These are phyloP conservation scores for Gymnocheta viridis DNA, from an alignment of 2,888 invertebrate species.

Conservation along the genomic window DNA sequence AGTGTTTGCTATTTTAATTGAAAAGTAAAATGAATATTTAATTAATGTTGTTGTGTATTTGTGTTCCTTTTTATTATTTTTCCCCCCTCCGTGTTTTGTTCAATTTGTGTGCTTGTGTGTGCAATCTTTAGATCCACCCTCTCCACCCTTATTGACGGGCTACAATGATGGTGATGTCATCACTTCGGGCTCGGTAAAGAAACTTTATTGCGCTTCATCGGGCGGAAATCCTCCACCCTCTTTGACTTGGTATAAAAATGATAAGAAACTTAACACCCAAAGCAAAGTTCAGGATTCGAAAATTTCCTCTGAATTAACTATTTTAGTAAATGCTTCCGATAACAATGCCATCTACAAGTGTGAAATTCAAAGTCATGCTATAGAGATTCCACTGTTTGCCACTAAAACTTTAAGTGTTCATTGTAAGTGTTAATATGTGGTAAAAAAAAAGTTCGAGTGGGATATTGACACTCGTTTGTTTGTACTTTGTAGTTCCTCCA, in stretches of 20 bases:
- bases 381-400: constrained; percentile 79
- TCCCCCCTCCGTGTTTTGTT: neutral
- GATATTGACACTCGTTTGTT: neutral
- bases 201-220: constrained; percentile 77
- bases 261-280: constrained; percentile 78
- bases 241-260: constrained; percentile 79
- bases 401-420: constrained; percentile 79
- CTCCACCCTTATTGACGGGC: constrained; percentile 77
- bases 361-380: constrained; percentile 79
- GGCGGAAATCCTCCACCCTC: constrained; percentile 79
- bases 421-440: constrained; percentile 74
- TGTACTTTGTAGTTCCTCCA: constrained; percentile 76
- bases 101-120: neutral
- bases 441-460: neutral
- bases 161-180: constrained; percentile 79
- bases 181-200: constrained; percentile 78
- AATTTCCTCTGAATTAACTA: constrained; percentile 77
- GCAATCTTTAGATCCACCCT: constrained; percentile 76
- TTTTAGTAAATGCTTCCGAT: constrained; percentile 79
- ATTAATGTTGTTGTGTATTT: constrained; percentile 35
- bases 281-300: constrained; percentile 76
- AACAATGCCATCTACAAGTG: constrained; percentile 80
- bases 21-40: constrained; percentile 53
- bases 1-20: constrained; percentile 70
- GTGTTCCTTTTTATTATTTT: neutral